Evolutionary conservation across 2,888 invertebrate species (phyloP).

Genomic region (Lordiphosa andalusiaca): DNA sequence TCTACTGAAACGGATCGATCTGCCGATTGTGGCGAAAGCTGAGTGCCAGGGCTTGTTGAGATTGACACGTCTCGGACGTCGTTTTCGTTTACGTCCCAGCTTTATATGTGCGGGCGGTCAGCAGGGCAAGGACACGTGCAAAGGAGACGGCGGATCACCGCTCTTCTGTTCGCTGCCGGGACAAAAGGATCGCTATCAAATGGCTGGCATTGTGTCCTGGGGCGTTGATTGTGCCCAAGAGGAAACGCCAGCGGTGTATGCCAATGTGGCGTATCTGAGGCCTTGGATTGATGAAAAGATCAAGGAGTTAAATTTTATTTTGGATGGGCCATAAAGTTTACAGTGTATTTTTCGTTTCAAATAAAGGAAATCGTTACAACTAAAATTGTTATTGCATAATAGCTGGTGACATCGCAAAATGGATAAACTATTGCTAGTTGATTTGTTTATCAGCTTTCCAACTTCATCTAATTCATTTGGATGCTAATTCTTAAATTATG

Average conservation of each 20-base stretch:
- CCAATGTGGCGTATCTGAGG: constrained; percentile 84
- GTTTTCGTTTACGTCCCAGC: constrained; percentile 84
- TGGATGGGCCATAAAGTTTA: constrained; percentile 11
- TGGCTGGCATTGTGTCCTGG: constrained; percentile 82
- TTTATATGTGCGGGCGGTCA: constrained; percentile 91
- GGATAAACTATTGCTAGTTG: no score
- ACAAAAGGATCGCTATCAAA: constrained; percentile 45
- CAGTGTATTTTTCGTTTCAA: no score
- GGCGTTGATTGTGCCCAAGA: constrained; percentile 87
- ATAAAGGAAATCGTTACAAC: no score
- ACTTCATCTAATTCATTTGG: no score
- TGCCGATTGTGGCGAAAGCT: constrained; percentile 84
- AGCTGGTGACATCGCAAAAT: no score
- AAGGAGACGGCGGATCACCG: constrained; percentile 87
- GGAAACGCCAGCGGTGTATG: constrained; percentile 87
- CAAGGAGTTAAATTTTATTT: constrained; percentile 35
- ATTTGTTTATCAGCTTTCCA: no score
- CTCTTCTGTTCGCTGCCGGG: constrained; percentile 84
- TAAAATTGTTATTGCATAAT: no score
- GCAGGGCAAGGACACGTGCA: constrained; percentile 81
- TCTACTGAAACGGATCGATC: constrained; percentile 85
- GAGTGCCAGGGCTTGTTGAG: constrained; percentile 81
- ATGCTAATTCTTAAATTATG: no score
- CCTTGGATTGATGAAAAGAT: constrained; percentile 84
- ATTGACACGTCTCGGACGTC: constrained; percentile 83